Evolutionary conservation across 2,888 invertebrate species (phyloP).

Genomic region (Melanostoma mellinum): DNA sequence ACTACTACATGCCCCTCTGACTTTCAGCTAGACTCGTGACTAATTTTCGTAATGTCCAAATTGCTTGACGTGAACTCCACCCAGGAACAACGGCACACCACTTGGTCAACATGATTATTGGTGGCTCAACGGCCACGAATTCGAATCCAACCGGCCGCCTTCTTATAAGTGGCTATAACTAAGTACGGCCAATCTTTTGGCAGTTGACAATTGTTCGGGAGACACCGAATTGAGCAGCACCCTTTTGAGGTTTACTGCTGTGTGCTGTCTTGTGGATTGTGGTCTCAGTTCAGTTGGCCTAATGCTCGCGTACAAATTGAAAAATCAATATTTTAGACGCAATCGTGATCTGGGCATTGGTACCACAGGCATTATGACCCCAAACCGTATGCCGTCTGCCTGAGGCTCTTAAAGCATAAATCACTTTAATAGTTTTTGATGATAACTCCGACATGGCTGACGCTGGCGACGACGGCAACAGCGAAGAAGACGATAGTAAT

Average conservation of each 20-base stretch:
- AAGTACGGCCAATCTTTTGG: slow-evolving; percentile 33
- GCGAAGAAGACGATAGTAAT: slow-evolving; percentile 33
- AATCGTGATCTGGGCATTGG: slow-evolving; percentile 71
- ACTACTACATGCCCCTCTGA: slow-evolving; percentile 49
- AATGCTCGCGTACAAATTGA: slow-evolving; percentile 69
- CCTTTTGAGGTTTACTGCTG: not conserved
- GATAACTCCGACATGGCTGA: slow-evolving; percentile 31
- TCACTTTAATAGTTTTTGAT: slow-evolving; percentile 66
- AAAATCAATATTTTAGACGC: slow-evolving; percentile 72
- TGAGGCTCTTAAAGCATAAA: slow-evolving; percentile 52
- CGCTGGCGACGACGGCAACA: not conserved
- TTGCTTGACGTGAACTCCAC: slow-evolving; percentile 72
- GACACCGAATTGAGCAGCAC: slow-evolving; percentile 39
- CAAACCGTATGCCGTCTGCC: slow-evolving; percentile 60
- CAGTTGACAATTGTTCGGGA: slow-evolving; percentile 62
- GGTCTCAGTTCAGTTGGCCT: slow-evolving; percentile 17
- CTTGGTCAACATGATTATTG: slow-evolving; percentile 66
- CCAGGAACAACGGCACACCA: slow-evolving; percentile 69
- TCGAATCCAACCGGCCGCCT: slow-evolving; percentile 16
- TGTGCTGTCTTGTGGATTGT: no score
- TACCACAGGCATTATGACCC: slow-evolving; percentile 63
- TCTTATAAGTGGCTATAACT: not conserved
- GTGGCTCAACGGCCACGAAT: slow-evolving; percentile 42
- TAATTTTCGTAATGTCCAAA: slow-evolving; percentile 72
- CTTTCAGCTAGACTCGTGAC: slow-evolving; percentile 68